Conservation (phyloP, 2,888 invertebrate species). For the Cybosia mesomella region DNA sequence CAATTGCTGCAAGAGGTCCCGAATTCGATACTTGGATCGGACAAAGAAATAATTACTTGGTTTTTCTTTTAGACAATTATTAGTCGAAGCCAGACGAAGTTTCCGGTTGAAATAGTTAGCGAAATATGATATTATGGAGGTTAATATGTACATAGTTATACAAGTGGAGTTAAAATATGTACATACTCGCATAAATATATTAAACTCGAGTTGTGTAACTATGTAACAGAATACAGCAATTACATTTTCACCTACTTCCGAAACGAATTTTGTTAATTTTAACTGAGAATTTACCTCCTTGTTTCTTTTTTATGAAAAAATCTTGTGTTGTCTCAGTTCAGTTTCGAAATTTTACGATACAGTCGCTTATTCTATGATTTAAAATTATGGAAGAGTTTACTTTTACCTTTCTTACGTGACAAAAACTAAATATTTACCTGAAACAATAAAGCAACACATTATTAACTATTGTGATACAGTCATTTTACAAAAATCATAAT, state of each 20-base stretch:
- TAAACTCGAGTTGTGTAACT: not conserved
- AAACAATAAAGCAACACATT: constrained; percentile 26
- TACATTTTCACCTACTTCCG: not conserved
- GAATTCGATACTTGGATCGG: not conserved
- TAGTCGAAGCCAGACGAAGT: not conserved
- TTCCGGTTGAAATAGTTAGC: not conserved
- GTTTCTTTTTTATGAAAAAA: not conserved
- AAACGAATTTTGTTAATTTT: not conserved
- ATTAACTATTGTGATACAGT: not conserved
- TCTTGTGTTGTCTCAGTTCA: not conserved
- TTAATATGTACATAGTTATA: not conserved
- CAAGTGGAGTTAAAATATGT: not conserved
- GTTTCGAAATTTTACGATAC: not conserved
- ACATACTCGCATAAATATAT: not conserved
- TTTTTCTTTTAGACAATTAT: not conserved
- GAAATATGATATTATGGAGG: not conserved
- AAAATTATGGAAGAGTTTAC: not conserved
- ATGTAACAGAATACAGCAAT: not conserved
- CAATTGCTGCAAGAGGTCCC: not conserved
- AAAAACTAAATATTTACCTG: constrained; percentile 38
- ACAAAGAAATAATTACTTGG: not conserved
- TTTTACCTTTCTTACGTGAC: constrained; percentile 4
- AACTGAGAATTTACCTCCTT: not conserved
- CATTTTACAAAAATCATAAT: too few relatives aligned
- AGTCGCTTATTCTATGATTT: not conserved